These are phyloP conservation scores for Ctenopoma kingsleyae DNA, from an alignment of 2,797 vertebrate genomes.

Conservation along the genomic window DNA sequence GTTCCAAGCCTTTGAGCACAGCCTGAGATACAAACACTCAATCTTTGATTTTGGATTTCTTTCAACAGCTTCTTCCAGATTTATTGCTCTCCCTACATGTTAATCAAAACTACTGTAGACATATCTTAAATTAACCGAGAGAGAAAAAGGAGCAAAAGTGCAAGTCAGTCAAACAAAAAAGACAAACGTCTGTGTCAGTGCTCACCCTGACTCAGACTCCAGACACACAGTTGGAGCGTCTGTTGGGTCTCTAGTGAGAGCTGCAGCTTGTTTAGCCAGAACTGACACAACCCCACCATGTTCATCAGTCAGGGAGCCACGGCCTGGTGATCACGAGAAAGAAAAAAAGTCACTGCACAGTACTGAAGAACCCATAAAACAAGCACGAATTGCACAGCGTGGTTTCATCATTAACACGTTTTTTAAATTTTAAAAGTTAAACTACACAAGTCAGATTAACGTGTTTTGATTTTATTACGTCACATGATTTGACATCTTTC, in stretches of 20 bases:
- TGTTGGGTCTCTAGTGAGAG: slow-evolving; percentile 91
- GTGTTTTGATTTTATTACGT: no score
- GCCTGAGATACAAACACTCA: neutral
- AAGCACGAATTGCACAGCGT: no score
- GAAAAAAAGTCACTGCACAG: neutral
- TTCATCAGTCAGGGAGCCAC: slow-evolving; percentile 95
- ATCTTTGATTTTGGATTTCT: slow-evolving; percentile 32
- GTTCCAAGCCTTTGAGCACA: neutral
- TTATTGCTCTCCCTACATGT: slow-evolving; percentile 15
- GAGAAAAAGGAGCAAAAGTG: neutral
- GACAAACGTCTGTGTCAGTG: neutral
- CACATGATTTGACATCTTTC: no score
- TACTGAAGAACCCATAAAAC: neutral
- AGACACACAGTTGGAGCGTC: slow-evolving; percentile 94
- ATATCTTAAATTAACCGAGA: slow-evolving; percentile 11
- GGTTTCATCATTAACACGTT: no score
- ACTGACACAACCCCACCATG: slow-evolving; percentile 95
- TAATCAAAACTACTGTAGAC: slow-evolving; percentile 18
- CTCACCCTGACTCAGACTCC: slow-evolving; percentile 95
- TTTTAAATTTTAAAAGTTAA: no score
- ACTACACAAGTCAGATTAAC: no score
- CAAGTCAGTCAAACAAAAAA: slow-evolving; percentile 17
- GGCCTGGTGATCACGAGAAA: slow-evolving; percentile 77
- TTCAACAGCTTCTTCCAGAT: slow-evolving; percentile 10
- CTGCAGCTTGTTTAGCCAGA: slow-evolving; percentile 92